These are phyloP conservation scores for Morpho deidamia DNA, from an alignment of 2,888 invertebrate genomes.

Conservation along the genomic window DNA sequence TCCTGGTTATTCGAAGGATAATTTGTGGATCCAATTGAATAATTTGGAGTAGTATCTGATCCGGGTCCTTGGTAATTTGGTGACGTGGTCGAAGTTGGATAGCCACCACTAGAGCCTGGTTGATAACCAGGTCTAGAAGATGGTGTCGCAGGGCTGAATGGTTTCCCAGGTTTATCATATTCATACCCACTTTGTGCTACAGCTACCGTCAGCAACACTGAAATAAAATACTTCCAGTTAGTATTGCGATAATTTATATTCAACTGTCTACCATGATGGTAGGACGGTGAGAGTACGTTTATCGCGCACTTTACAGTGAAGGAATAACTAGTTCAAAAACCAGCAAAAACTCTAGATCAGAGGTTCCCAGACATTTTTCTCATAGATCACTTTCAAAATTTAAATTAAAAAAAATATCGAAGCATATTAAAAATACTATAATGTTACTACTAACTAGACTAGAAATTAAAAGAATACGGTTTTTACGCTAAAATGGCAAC, in stretches of 20 bases:
- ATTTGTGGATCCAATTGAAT: conserved; percentile 42
- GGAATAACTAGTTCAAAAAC: no score
- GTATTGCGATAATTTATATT: no score
- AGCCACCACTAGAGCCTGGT: conserved; percentile 39
- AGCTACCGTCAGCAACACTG: conserved; percentile 59
- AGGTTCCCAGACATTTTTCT: no score
- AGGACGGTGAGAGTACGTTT: no score
- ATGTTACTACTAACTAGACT: no score
- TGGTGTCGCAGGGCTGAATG: conserved; percentile 63
- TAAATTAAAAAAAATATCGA: no score
- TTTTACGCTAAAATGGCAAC: background rate
- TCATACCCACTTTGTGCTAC: conserved; percentile 84
- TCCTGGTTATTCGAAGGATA: conserved; percentile 38
- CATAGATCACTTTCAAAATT: no score
- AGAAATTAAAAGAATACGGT: no score
- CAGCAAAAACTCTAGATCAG: no score
- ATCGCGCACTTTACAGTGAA: no score
- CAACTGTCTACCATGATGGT: no score
- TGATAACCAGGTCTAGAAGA: conserved; percentile 36
- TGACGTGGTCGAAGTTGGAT: conserved; percentile 44
- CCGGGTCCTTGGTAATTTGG: conserved; percentile 39
- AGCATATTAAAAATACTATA: no score
- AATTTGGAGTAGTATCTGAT: conserved; percentile 45
- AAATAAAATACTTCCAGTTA: conserved; percentile 14
- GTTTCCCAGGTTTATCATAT: conserved; percentile 84